Conservation (phyloP, 2,888 invertebrate genomes). For the Bugulina stolonifera region DNA sequence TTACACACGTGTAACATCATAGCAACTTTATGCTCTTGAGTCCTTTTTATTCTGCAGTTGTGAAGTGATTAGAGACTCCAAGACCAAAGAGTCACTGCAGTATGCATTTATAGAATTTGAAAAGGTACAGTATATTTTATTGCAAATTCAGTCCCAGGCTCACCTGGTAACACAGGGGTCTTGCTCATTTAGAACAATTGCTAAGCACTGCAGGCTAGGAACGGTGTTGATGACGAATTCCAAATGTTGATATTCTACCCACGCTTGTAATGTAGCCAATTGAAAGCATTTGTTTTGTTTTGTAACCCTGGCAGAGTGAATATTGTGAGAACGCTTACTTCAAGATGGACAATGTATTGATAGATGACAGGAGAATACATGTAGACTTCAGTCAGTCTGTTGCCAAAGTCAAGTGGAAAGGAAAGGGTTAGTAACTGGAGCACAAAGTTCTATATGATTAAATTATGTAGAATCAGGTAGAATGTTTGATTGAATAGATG, state of each 20-base stretch:
- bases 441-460: too few relatives aligned
- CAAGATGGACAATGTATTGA: conserved; percentile 99
- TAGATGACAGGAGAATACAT: conserved; percentile 96
- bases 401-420: conserved; percentile 78
- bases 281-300: too few relatives aligned
- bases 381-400: conserved; percentile 99
- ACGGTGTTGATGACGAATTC: neutral
- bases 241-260: neutral
- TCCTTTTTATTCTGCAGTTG: conserved; percentile 60
- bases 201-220: too few relatives aligned
- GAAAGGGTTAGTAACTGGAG: conserved; percentile 61
- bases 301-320: conserved; percentile 49
- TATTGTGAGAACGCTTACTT: conserved; percentile 94
- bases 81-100: conserved; percentile 87
- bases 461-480: too few relatives aligned
- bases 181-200: too few relatives aligned
- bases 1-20: neutral
- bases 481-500: too few relatives aligned
- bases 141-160: too few relatives aligned
- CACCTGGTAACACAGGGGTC: too few relatives aligned
- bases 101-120: conserved; percentile 98
- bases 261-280: too few relatives aligned
- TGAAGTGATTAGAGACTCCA: conserved; percentile 90
- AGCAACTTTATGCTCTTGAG: neutral
- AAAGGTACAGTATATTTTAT: too few relatives aligned